Evolutionary conservation across 2,113 vertebrate species (phyloP).

Genomic region (Arothron firmamentum): DNA sequence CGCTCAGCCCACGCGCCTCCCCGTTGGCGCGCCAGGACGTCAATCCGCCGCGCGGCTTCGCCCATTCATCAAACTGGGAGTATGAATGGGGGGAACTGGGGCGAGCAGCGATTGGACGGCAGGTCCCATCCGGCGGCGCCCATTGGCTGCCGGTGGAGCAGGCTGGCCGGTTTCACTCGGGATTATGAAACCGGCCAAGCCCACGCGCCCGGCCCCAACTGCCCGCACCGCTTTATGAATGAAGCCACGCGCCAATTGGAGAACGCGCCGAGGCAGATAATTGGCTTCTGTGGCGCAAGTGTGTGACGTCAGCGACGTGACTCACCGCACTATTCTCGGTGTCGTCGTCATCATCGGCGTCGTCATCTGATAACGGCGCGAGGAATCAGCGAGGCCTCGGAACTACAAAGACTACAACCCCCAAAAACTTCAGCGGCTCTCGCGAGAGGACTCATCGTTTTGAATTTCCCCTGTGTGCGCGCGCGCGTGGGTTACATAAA

Average conservation of each 20-base stretch:
- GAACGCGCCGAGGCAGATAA: neutral
- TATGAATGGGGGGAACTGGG: conserved; percentile 50
- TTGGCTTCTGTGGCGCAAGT: neutral
- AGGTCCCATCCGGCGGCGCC: conserved; percentile 39
- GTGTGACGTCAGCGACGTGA: too few relatives aligned
- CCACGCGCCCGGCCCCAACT: conserved; percentile 64
- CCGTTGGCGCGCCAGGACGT: conserved; percentile 46
- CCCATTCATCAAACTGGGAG: conserved; percentile 67
- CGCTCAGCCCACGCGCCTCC: conserved; percentile 6
- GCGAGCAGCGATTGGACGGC: conserved; percentile 58
- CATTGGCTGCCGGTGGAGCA: conserved; percentile 67
- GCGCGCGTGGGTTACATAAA: conserved; percentile 61
- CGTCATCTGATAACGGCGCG: too few relatives aligned
- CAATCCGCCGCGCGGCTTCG: conserved; percentile 39
- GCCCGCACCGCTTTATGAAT: conserved; percentile 78
- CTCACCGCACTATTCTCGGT: too few relatives aligned
- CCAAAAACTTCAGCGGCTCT: conserved; percentile 41
- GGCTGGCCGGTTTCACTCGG: conserved; percentile 72
- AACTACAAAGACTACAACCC: conserved; percentile 62
- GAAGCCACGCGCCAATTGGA: conserved; percentile 69
- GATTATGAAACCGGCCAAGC: conserved; percentile 74
- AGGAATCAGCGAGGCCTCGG: neutral
- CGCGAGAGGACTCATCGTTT: conserved; percentile 56
- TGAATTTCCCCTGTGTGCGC: neutral
- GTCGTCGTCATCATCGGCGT: too few relatives aligned